Evolutionary conservation across 2,888 invertebrate genomes (phyloP).

Genomic region (Tromatobia lineatoria): DNA sequence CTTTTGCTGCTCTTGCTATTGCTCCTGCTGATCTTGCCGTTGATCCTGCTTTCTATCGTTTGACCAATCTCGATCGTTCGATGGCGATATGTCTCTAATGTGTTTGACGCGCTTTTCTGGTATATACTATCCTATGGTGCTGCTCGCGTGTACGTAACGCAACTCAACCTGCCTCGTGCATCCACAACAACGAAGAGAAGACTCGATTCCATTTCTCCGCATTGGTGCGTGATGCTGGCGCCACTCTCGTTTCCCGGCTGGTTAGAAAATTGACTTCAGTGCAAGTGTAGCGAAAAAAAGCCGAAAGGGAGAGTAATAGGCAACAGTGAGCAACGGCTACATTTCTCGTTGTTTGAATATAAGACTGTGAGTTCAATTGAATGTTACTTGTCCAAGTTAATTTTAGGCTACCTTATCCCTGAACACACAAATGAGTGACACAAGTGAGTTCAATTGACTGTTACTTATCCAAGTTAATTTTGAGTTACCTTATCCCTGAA

Average conservation of each 20-base stretch:
- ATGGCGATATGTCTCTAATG: constrained; percentile 75
- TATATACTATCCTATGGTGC: constrained; percentile 51
- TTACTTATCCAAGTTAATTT: too few relatives aligned
- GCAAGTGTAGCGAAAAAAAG: constrained; percentile 18
- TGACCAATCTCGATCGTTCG: constrained; percentile 68
- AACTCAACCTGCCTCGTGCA: constrained; percentile 18
- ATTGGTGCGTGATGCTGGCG: neutral
- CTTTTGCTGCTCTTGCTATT: neutral
- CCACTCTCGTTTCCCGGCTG: constrained; percentile 27
- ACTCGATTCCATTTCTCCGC: neutral
- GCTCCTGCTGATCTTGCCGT: too few relatives aligned
- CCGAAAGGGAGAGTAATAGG: neutral
- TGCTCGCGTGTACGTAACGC: constrained; percentile 39
- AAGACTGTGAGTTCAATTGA: too few relatives aligned
- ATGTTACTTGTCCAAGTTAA: too few relatives aligned
- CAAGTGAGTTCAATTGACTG: too few relatives aligned
- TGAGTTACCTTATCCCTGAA: too few relatives aligned
- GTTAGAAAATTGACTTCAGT: neutral
- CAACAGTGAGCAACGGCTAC: too few relatives aligned
- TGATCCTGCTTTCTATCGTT: constrained; percentile 40
- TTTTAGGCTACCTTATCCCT: too few relatives aligned
- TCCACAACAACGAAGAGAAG: constrained; percentile 53
- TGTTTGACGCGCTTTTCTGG: constrained; percentile 73
- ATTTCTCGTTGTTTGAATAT: too few relatives aligned
- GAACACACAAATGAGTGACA: too few relatives aligned